Conservation (phyloP, 2,888 invertebrate species). For the Artemia sinica region DNA sequence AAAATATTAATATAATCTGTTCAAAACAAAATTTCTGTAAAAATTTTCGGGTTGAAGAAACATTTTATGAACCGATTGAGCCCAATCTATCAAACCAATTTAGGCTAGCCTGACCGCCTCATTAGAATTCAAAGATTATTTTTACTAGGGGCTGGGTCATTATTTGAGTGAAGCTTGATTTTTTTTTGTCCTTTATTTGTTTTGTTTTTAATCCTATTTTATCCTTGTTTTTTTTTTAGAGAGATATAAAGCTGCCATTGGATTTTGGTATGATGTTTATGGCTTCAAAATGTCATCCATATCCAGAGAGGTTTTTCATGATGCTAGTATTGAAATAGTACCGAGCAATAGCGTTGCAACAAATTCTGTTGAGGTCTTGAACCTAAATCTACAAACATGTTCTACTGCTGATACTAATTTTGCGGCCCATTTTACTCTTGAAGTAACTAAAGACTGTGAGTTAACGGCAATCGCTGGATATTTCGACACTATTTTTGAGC, state of each 20-base stretch:
- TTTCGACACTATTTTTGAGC: slow-evolving; percentile 69
- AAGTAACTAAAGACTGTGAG: slow-evolving; percentile 43
- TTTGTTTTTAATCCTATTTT: slow-evolving; percentile 15
- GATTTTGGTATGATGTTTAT: slow-evolving; percentile 83
- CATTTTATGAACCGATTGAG: too few relatives aligned
- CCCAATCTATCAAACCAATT: too few relatives aligned
- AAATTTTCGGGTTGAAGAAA: too few relatives aligned
- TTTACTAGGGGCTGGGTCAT: too few relatives aligned
- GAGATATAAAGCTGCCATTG: slow-evolving; percentile 51
- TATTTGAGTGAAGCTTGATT: too few relatives aligned
- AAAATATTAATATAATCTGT: too few relatives aligned
- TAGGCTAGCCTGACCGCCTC: too few relatives aligned
- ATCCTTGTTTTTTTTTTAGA: slow-evolving; percentile 33
- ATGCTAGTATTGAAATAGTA: slow-evolving; percentile 51
- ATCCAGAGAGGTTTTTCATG: slow-evolving; percentile 61
- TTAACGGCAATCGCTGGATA: slow-evolving; percentile 72
- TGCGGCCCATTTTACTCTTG: slow-evolving; percentile 29
- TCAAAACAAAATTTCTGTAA: too few relatives aligned
- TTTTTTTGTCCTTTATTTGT: background rate
- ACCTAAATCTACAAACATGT: slow-evolving; percentile 55
- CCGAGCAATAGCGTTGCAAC: slow-evolving; percentile 48
- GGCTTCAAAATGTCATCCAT: slow-evolving; percentile 84
- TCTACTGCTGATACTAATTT: slow-evolving; percentile 41
- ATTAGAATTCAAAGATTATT: too few relatives aligned
- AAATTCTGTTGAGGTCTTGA: slow-evolving; percentile 44